These are phyloP conservation scores for Aspidiotus rigidus DNA, from an alignment of 2,888 invertebrate species.

Conservation along the genomic window DNA sequence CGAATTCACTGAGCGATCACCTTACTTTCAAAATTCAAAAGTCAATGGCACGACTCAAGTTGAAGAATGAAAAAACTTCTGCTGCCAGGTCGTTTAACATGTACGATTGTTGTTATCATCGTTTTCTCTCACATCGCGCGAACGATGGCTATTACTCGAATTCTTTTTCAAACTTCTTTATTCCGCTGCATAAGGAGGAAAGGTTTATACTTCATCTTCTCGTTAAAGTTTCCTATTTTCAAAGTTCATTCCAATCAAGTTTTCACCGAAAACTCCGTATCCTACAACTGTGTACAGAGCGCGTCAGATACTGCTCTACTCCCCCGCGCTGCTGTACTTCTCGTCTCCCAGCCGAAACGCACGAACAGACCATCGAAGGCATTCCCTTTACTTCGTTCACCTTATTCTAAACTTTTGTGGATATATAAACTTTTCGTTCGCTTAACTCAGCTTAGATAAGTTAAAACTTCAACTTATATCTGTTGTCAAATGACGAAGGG, in stretches of 20 bases:
- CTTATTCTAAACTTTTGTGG: constrained; percentile 17
- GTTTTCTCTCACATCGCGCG: neutral
- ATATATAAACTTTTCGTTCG: constrained; percentile 31
- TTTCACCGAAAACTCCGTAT: constrained; percentile 32
- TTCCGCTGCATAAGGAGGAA: constrained; percentile 34
- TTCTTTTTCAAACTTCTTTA: constrained; percentile 17
- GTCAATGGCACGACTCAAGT: no score
- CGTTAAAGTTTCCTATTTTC: constrained; percentile 35
- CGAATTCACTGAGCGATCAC: no score
- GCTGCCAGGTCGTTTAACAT: no score
- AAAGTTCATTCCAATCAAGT: constrained; percentile 37
- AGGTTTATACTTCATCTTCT: constrained; percentile 36
- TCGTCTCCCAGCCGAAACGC: neutral
- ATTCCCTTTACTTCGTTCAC: constrained; percentile 14
- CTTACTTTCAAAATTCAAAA: no score
- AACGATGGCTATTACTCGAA: constrained; percentile 8
- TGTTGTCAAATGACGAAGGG: constrained; percentile 28
- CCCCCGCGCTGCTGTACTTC: neutral
- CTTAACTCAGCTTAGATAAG: constrained; percentile 32
- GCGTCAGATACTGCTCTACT: constrained; percentile 11
- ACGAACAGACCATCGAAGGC: constrained; percentile 8
- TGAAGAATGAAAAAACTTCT: no score
- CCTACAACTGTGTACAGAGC: constrained; percentile 26
- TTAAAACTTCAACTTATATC: constrained; percentile 33
- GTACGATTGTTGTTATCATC: neutral